These are phyloP conservation scores for Porites rus DNA, from an alignment of 92 coral and sea anemone species.

Conservation along the genomic window DNA sequence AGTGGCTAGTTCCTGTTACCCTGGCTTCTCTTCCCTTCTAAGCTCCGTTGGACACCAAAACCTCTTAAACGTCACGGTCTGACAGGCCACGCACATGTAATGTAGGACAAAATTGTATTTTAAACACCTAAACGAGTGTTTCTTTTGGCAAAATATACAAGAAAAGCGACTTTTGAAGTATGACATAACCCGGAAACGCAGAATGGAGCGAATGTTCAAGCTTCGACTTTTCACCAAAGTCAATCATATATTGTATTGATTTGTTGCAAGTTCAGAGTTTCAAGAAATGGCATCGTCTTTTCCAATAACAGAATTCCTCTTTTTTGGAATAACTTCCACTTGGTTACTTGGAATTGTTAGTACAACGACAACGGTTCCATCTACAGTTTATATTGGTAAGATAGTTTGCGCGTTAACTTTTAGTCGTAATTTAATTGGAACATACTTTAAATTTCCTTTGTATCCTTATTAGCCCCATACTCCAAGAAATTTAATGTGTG, in stretches of 20 bases:
- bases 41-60: slow-evolving; percentile 18
- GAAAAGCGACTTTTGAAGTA: not conserved
- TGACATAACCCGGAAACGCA: no score
- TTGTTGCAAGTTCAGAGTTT: slow-evolving; percentile 1
- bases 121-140: not conserved
- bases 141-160: not conserved
- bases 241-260: not conserved
- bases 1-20: not conserved
- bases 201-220: not conserved
- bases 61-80: slow-evolving; percentile 13
- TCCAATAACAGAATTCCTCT: not conserved
- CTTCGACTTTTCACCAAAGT: not conserved
- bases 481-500: not conserved
- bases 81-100: not conserved
- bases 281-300: not conserved
- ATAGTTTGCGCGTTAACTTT: not conserved
- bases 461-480: not conserved
- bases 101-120: not conserved
- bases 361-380: not conserved
- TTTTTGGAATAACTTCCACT: not conserved
- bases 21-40: not conserved
- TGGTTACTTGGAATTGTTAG: not conserved
- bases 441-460: no score
- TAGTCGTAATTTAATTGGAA: not conserved
- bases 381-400: slow-evolving; percentile 19